phyloP scores from a whole-genome alignment of 2,888 invertebrate genomes.

The Hirtodrosophila duncani region DNA sequence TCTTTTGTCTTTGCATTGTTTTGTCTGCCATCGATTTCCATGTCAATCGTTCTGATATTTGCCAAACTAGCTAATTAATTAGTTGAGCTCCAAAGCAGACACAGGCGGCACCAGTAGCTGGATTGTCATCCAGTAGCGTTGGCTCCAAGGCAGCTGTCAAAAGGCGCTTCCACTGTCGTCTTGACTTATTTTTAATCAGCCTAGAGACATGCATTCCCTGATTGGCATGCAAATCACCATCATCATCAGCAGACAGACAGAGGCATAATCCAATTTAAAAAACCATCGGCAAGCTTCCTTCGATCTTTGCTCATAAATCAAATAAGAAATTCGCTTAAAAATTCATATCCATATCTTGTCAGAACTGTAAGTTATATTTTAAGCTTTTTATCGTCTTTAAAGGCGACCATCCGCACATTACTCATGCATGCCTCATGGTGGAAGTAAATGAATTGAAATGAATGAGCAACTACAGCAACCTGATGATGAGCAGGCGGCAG shows the following conservation, averaged over 20 bases:
- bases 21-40: background rate
- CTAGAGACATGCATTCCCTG: background rate
- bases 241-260: slow-evolving; percentile 15
- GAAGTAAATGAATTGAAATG: slow-evolving; percentile 12
- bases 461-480: slow-evolving; percentile 8
- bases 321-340: slow-evolving; percentile 66
- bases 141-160: slow-evolving; percentile 22
- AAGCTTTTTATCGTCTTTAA: slow-evolving; percentile 68
- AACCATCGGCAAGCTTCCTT: slow-evolving; percentile 37
- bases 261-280: slow-evolving; percentile 64
- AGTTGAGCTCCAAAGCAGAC: slow-evolving; percentile 21
- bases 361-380: slow-evolving; percentile 68
- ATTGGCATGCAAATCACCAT: slow-evolving; percentile 51
- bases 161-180: slow-evolving; percentile 19
- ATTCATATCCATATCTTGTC: slow-evolving; percentile 76
- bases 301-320: slow-evolving; percentile 61
- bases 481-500: slow-evolving; percentile 29
- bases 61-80: slow-evolving; percentile 53
- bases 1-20: slow-evolving; percentile 21
- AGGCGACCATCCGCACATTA: slow-evolving; percentile 54
- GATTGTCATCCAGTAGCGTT: slow-evolving; percentile 4
- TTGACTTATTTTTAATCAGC: slow-evolving; percentile 40
- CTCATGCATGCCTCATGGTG: slow-evolving; percentile 50
- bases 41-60: slow-evolving; percentile 37
- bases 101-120: slow-evolving; percentile 7